Base-by-base conservation (phyloP, 2,888 invertebrate species). In the Dryomyza anilis region DNA sequence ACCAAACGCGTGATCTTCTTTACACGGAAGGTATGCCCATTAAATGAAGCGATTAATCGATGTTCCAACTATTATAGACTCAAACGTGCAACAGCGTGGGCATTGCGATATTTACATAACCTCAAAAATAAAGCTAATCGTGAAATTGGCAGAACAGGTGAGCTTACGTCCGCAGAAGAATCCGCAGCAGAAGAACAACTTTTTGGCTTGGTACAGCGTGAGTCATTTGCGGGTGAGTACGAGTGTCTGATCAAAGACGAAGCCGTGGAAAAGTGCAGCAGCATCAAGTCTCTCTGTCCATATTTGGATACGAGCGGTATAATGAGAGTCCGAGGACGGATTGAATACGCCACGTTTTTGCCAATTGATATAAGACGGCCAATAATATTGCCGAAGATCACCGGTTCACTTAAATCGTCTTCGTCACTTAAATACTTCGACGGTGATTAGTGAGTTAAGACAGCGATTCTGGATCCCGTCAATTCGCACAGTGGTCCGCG, bases 391-490 rank as follows among this genome's bases (percentile, higher is more conserved):
- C 66, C 60, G 12, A n/a, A n/a, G n/a, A n/a, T n/a, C n/a, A n/a
- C n/a, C n/a, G n/a, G n/a, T n/a, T n/a, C n/a, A n/a, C n/a, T n/a
- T n/a, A n/a, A n/a, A n/a, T n/a, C n/a, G n/a, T n/a, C n/a, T n/a
- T n/a, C n/a, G n/a, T 19, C 62, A 65, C 30, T 64, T 62, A 52
- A 67, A 69, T 27, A 33, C 12, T 3, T 30, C 63, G 1, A 12
- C 63, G 0, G 63, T 30, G 0, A 27, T 69, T 8, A 64, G 57
- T 21, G 64, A 69, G 62, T 16, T 43, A 4, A 59, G 66, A 5
- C 67, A 60, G 53, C 64, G 60, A 27, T 66, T 57, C 33, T 68
- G 64, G 66, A 48, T 68, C n/a, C 68, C 68, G n/a, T n/a, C n/a
- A n/a, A n/a, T n/a, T n/a, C n/a, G n/a, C n/a, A n/a, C n/a, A n/a